These are phyloP conservation scores for Augiades crinisus DNA, from an alignment of 2,888 invertebrate species.

Conservation along the genomic window DNA sequence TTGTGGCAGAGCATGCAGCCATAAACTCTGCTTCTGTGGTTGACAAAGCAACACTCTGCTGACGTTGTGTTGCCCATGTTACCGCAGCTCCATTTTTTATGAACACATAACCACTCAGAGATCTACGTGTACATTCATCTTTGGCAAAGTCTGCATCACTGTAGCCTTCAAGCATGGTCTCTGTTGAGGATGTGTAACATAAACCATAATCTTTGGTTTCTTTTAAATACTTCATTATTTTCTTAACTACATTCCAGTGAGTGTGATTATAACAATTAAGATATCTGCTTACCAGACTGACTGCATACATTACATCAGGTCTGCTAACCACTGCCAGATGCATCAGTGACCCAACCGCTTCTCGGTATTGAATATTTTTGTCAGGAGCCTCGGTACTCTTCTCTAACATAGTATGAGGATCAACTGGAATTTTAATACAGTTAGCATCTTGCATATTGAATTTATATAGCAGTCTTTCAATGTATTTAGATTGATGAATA, in stretches of 20 bases:
- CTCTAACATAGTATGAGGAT: conserved; percentile 17
- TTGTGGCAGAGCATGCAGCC: not conserved
- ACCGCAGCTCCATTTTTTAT: conserved; percentile 24
- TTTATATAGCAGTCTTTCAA: conserved; percentile 22
- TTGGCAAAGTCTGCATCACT: conserved; percentile 28
- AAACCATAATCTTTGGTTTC: conserved; percentile 21
- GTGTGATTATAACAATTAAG: conserved; percentile 4
- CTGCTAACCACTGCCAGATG: conserved; percentile 28
- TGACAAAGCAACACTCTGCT: not conserved
- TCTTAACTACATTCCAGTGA: conserved; percentile 27
- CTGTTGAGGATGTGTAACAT: not conserved
- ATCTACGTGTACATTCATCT: conserved; percentile 14
- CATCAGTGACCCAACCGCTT: conserved; percentile 32
- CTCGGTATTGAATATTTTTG: conserved; percentile 27
- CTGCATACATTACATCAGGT: conserved; percentile 32
- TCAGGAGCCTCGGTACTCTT: not conserved
- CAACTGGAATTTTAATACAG: conserved; percentile 20
- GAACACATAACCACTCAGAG: conserved; percentile 18
- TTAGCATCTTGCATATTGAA: conserved; percentile 26
- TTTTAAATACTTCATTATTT: conserved; percentile 20
- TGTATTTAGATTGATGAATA: conserved; percentile 27
- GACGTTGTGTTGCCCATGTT: conserved; percentile 16
- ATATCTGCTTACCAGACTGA: conserved; percentile 31
- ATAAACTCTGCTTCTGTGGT: too few relatives aligned
- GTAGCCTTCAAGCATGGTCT: not conserved